phyloP scores from a whole-genome alignment of 1,140 invertebrate genomes.

The Musca vetustissima region DNA sequence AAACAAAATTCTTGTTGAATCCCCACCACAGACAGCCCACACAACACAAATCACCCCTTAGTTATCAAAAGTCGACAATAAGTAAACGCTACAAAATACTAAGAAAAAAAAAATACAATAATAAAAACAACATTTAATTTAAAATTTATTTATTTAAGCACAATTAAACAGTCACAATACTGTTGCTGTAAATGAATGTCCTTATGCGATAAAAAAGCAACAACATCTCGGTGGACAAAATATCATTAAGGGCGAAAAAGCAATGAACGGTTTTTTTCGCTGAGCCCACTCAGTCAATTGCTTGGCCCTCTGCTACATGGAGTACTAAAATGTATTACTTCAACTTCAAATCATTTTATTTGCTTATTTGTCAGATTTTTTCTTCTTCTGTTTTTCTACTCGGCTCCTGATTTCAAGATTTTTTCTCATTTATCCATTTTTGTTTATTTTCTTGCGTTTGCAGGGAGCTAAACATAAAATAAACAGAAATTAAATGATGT shows the following conservation, averaged over 20 bases:
- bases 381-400: neutral
- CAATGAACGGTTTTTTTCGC: no score
- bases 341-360: conserved; percentile 16
- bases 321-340: conserved; percentile 15
- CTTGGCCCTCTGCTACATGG: neutral
- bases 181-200: neutral
- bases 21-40: no score
- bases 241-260: no score
- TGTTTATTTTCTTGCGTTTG: conserved; percentile 14
- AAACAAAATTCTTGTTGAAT: no score
- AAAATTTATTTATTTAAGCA: conserved; percentile 18
- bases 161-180: conserved; percentile 22
- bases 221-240: neutral
- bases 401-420: no score
- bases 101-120: neutral
- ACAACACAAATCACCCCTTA: conserved; percentile 6
- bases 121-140: conserved; percentile 17
- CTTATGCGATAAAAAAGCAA: neutral
- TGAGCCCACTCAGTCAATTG: no score
- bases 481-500: conserved; percentile 19
- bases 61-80: conserved; percentile 17
- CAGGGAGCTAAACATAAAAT: conserved; percentile 12
- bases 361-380: neutral
- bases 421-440: conserved; percentile 3
- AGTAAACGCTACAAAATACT: conserved; percentile 4